A percentile compares a stretch with the other conserved stretches of the same genome.
Conservation (phyloP, 2,888 invertebrate genomes). For the Eupithecia subfuscata region DNA sequence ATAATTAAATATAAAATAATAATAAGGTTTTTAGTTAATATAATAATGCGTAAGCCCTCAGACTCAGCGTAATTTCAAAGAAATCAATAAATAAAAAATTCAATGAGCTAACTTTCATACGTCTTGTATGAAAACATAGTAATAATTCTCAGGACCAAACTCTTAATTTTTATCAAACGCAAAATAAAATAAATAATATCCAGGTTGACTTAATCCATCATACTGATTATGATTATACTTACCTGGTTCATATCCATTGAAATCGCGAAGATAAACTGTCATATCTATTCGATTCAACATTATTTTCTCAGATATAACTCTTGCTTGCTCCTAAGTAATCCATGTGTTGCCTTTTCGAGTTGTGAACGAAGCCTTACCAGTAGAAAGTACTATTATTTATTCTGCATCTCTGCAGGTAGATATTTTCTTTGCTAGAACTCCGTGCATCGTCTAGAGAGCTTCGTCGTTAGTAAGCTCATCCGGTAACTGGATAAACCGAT, state of each 20-base stretch:
- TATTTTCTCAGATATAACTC: not conserved
- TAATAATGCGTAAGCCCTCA: too few relatives aligned
- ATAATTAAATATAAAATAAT: not conserved
- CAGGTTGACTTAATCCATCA: not conserved
- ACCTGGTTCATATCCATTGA: not conserved
- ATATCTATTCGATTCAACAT: not conserved
- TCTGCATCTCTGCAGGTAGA: not conserved
- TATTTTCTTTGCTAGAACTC: constrained; percentile 49
- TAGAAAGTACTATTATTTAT: constrained; percentile 1
- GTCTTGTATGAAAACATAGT: too few relatives aligned
- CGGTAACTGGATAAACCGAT: constrained; percentile 58
- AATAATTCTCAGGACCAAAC: too few relatives aligned
- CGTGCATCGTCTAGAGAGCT: constrained; percentile 51
- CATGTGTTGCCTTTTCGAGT: not conserved
- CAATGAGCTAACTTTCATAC: too few relatives aligned
- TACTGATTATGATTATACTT: not conserved
- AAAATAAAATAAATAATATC: too few relatives aligned
- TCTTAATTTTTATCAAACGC: too few relatives aligned
- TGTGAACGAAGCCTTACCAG: not conserved
- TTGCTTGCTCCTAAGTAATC: not conserved
- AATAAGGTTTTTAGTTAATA: too few relatives aligned
- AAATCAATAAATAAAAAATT: too few relatives aligned
- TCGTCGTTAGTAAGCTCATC: constrained; percentile 62
- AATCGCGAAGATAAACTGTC: not conserved
- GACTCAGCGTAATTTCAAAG: too few relatives aligned